phyloP scores from a whole-genome alignment of 2,797 vertebrate species.

The Cetoscarus ocellatus region DNA sequence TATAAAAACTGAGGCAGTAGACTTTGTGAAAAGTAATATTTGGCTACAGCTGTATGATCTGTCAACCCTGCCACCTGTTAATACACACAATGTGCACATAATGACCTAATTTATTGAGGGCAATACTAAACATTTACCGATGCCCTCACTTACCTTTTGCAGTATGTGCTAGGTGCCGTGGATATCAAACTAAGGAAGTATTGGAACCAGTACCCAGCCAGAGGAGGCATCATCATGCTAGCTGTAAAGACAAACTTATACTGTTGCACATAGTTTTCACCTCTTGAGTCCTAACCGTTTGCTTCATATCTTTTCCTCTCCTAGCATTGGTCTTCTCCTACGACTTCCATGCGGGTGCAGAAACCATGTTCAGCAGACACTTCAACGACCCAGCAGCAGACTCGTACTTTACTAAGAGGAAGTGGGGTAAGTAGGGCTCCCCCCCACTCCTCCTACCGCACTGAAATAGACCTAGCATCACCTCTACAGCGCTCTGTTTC shows the following conservation, averaged over 20 bases:
- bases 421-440: slow-evolving; percentile 92
- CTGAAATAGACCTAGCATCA: slow-evolving; percentile 39
- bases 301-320: slow-evolving; percentile 39
- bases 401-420: slow-evolving; percentile 97
- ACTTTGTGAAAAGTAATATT: too few relatives aligned
- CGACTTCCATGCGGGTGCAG: slow-evolving; percentile 98
- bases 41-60: too few relatives aligned
- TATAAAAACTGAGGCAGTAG: too few relatives aligned
- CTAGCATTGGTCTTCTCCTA: slow-evolving; percentile 98
- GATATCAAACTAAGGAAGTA: too few relatives aligned
- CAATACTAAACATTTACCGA: too few relatives aligned
- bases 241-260: neutral
- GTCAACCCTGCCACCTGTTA: too few relatives aligned
- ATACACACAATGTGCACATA: too few relatives aligned
- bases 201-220: too few relatives aligned
- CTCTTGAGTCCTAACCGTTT: neutral
- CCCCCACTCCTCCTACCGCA: neutral
- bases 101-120: too few relatives aligned
- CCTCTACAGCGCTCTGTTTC: neutral
- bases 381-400: slow-evolving; percentile 98
- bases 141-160: too few relatives aligned
- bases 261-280: neutral
- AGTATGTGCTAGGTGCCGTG: too few relatives aligned
- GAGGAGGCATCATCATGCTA: neutral
- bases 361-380: slow-evolving; percentile 99